These are phyloP conservation scores for Procambarus clarkii DNA, from an alignment of 1,140 invertebrate genomes.

Conservation along the genomic window DNA sequence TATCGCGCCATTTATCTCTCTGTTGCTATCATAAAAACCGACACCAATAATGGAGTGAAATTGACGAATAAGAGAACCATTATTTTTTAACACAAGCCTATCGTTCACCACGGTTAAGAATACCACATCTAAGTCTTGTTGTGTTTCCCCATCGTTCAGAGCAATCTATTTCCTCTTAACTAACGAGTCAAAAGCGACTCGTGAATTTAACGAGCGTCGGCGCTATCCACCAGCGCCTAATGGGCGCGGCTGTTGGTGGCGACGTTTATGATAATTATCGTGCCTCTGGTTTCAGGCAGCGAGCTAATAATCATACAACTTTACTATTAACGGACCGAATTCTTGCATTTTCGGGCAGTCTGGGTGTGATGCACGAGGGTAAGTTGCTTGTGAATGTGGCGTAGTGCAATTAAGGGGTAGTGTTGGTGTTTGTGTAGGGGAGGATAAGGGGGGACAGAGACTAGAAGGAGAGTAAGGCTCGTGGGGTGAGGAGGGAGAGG, in stretches of 20 bases:
- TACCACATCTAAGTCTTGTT: too few species aligned
- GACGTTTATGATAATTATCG: conserved; percentile 4
- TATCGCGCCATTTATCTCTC: too few species aligned
- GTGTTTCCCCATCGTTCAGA: too few species aligned
- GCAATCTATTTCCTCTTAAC: too few species aligned
- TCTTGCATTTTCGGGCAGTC: not conserved
- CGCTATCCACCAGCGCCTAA: not conserved
- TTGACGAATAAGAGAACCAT: too few species aligned
- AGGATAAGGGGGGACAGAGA: not conserved
- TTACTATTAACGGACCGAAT: not conserved
- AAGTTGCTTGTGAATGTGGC: not conserved
- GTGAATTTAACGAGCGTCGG: not conserved
- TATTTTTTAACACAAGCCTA: too few species aligned
- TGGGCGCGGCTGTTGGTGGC: not conserved
- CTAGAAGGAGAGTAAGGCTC: not conserved
- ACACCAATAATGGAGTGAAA: too few species aligned
- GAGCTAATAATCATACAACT: not conserved
- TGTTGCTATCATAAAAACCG: too few species aligned
- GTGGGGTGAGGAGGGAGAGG: too few species aligned
- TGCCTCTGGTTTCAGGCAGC: not conserved
- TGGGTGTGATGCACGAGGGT: not conserved
- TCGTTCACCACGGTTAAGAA: too few species aligned
- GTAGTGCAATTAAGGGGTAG: not conserved
- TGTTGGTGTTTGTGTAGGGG: not conserved
- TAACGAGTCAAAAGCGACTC: too few species aligned